Base-by-base conservation (phyloP, 2,888 invertebrate genomes). In the Tinea semifulvella region DNA sequence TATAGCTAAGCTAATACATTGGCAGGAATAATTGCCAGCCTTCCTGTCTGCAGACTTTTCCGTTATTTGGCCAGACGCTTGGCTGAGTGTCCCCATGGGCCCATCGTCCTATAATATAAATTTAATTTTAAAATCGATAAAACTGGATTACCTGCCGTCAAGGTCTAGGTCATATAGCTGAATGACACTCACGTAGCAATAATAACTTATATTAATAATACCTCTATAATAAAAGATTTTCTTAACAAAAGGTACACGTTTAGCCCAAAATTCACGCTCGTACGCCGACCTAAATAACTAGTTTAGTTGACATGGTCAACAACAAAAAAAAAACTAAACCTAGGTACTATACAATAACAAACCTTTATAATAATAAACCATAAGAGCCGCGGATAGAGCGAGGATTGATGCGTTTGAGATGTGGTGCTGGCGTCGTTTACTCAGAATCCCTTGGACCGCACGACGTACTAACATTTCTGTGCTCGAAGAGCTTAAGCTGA, bases 211-310 rank as follows among this genome's bases (percentile, higher is more conserved):
- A n/a, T n/a, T n/a, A n/a, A n/a, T n/a, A n/a, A n/a, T n/a, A n/a
- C n/a, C n/a, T n/a, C n/a, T 17, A 36, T 36, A 36, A 36, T 19
- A 22, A 22, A 20, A 22, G 40, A 18, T 31, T 38, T 38, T 38
- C n/a, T 38, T 18, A 16, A 38, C 38, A 38, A 38, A 19, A 31
- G 31, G 17, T 36, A 7, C 40, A 40, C 40, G 40, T 40, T 40
- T 20, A 40, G 43, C 43, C 43, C 20, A 31, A 20, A 31, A 27
- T 57, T 59, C 56, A 65, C 61, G 64, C 60, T 60, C 58, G 61
- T 58, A 62, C 55, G 56, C 47, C 44, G 54, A 47, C 45, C 28
- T n/a, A n/a, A n/a, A n/a, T n/a, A n/a, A n/a, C n/a, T n/a, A n/a
- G n/a, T n/a, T n/a, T n/a, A n/a, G n/a, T n/a, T n/a, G 44, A 49